Percentiles rank a stretch among this genome's conserved stretches.
phyloP scores from a whole-genome alignment of 1,140 invertebrate genomes.

The Zaprionus africanus region DNA sequence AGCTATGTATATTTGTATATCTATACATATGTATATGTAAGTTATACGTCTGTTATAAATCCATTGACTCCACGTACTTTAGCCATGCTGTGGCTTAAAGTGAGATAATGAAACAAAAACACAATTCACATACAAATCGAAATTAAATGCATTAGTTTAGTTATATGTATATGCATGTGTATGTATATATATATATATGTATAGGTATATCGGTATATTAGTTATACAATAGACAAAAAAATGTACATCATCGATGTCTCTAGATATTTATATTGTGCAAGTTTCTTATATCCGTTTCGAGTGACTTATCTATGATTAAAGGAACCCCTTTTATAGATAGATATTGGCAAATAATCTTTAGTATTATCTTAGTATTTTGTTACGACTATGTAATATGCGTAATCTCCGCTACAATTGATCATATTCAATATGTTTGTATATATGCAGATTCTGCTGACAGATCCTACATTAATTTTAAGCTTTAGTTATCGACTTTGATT shows the following conservation, averaged over 20 bases:
- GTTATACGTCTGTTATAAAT: constrained; percentile 15
- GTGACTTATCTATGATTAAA: constrained; percentile 17
- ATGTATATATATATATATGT: constrained; percentile 45
- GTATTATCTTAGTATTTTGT: not conserved
- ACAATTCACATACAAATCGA: constrained; percentile 11
- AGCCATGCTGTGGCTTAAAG: constrained; percentile 1
- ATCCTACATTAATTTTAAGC: not conserved
- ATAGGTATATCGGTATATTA: constrained; percentile 23
- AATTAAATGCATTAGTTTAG: constrained; percentile 34
- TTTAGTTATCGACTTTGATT: not conserved
- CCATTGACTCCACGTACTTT: constrained; percentile 3
- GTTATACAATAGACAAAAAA: constrained; percentile 10
- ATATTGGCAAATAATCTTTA: constrained; percentile 14
- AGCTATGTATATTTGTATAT: constrained; percentile 20
- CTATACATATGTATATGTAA: not conserved
- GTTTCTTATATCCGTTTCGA: constrained; percentile 28
- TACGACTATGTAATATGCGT: constrained; percentile 6
- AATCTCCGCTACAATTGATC: constrained; percentile 29
- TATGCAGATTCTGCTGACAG: not conserved
- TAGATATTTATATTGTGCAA: constrained; percentile 43
- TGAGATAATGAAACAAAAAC: not conserved
- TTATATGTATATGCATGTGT: constrained; percentile 42
- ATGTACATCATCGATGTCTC: constrained; percentile 9
- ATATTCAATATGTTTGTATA: constrained; percentile 5
- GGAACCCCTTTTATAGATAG: constrained; percentile 30